A percentile compares a stretch with the other conserved stretches of the same genome.
phyloP scores from a whole-genome alignment of 2,888 invertebrate species.

The Brenthis daphne region DNA sequence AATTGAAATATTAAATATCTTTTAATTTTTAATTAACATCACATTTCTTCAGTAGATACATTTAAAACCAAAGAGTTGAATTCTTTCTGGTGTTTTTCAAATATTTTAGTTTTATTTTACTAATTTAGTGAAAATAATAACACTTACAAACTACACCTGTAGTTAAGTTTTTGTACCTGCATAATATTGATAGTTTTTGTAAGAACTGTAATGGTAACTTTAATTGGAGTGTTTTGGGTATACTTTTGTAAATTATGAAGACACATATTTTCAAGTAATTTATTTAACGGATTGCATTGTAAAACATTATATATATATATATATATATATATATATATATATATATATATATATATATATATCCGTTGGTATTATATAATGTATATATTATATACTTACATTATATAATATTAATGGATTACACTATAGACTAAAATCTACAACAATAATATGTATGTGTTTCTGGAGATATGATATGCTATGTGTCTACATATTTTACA shows the following conservation, averaged over 20 bases:
- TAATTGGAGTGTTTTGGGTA: constrained; percentile 1
- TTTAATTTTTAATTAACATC: neutral
- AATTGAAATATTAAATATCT: neutral
- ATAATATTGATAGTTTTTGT: constrained; percentile 34
- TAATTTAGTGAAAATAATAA: constrained; percentile 28
- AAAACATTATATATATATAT: no score
- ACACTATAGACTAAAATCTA: no score
- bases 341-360: no score
- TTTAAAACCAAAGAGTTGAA: constrained; percentile 34
- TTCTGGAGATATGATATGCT: neutral
- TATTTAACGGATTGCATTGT: no score
- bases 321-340: no score
- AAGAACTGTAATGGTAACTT: constrained; percentile 14
- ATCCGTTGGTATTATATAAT: no score
- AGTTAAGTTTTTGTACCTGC: constrained; percentile 60
- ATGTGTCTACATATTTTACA: constrained; percentile 13
- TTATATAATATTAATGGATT: no score
- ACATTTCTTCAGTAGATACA: constrained; percentile 12
- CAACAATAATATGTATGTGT: no score
- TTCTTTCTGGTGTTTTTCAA: constrained; percentile 26
- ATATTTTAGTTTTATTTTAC: constrained; percentile 29
- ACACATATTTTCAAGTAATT: neutral
- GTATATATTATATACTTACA: no score
- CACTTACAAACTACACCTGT: constrained; percentile 33
- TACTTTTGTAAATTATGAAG: constrained; percentile 17